These are phyloP conservation scores for Napeogenes sylphis DNA, from an alignment of 2,888 invertebrate species.

Conservation along the genomic window DNA sequence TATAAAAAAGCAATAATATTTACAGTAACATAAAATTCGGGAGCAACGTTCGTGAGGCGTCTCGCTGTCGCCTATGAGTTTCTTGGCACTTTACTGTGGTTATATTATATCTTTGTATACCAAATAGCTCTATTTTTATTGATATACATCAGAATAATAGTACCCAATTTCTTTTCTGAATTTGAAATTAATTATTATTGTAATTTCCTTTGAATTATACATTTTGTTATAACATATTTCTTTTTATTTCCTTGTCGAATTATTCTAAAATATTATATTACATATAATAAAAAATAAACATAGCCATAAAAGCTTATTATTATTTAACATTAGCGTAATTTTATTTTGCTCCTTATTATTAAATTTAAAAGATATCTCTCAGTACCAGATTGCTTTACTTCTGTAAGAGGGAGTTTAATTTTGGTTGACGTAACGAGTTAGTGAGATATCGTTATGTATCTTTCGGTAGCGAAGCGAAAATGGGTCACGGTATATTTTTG, in stretches of 20 bases:
- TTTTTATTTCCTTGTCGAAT: no score
- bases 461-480: slow-evolving; percentile 16
- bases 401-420: slow-evolving; percentile 16
- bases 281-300: no score
- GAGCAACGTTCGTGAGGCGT: slow-evolving; percentile 21
- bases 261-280: no score
- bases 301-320: no score
- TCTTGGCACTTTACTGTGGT: slow-evolving; percentile 10
- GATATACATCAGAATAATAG: neutral
- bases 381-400: slow-evolving; percentile 19
- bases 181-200: no score
- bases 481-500: slow-evolving; percentile 16
- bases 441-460: slow-evolving; percentile 17
- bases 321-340: neutral
- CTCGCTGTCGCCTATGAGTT: slow-evolving; percentile 17
- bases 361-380: slow-evolving; percentile 17
- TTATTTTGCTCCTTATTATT: slow-evolving; percentile 9
- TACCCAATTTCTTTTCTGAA: no score
- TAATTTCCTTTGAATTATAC: no score
- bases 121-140: neutral
- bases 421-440: slow-evolving; percentile 16
- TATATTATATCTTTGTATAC: slow-evolving; percentile 2
- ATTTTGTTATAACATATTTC: no score
- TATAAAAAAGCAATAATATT: neutral
- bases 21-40: slow-evolving; percentile 18